phyloP scores from a whole-genome alignment of 2,888 invertebrate species.

The Chalcosyrphus nemorum region DNA sequence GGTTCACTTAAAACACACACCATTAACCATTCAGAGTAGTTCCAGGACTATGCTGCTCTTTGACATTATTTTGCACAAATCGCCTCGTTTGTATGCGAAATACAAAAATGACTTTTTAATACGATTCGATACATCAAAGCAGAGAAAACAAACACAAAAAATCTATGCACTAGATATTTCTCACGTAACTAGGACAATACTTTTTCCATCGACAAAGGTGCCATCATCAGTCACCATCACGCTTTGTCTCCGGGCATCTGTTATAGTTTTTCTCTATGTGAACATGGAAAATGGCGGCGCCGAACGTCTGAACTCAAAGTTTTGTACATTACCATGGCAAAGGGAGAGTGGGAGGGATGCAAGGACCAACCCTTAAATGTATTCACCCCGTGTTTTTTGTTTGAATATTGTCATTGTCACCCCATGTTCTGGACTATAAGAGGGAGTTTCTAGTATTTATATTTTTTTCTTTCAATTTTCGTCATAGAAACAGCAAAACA shows the following conservation, averaged over 20 bases:
- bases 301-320: not conserved
- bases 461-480: constrained; percentile 8
- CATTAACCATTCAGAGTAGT: not conserved
- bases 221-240: constrained; percentile 1
- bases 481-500: constrained; percentile 49
- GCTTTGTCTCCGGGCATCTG: constrained; percentile 17
- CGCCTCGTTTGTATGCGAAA: not conserved
- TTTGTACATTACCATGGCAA: not conserved
- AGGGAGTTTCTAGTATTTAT: no score
- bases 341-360: not conserved
- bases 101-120: constrained; percentile 21
- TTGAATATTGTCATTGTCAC: constrained; percentile 13
- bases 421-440: not conserved
- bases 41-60: not conserved
- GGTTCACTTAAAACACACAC: not conserved
- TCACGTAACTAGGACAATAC: constrained; percentile 45
- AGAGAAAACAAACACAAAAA: no score
- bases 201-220: constrained; percentile 35
- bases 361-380: not conserved
- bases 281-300: constrained; percentile 24
- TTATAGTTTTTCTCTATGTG: not conserved
- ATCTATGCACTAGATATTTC: not conserved
- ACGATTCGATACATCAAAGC: not conserved
- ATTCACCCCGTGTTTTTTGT: constrained; percentile 14
- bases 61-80: not conserved